Conservation (phyloP, 1,140 invertebrate genomes). For the Ceratina australensis region DNA sequence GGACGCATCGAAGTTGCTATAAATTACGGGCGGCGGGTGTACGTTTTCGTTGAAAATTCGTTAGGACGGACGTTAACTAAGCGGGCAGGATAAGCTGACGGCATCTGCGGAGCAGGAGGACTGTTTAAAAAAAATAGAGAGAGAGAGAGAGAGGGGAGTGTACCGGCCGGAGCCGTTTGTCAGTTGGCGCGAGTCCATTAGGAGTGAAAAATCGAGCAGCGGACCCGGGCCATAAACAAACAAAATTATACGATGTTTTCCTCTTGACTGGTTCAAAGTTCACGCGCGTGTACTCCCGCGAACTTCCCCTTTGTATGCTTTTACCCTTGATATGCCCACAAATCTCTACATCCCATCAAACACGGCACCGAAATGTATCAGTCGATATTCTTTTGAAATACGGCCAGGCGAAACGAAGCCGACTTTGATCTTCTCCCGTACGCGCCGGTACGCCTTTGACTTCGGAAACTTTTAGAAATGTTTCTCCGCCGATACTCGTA, state of each 20-base stretch:
- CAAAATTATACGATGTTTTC: slow-evolving; percentile 72
- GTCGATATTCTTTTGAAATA: not conserved
- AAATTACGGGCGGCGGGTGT: slow-evolving; percentile 2
- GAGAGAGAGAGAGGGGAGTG: too few species aligned
- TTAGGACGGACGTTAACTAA: slow-evolving; percentile 58
- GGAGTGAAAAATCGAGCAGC: slow-evolving; percentile 76
- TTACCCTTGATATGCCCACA: not conserved
- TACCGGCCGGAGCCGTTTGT: slow-evolving; percentile 70
- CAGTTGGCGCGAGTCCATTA: slow-evolving; percentile 74
- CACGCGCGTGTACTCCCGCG: not conserved
- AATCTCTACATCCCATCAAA: not conserved
- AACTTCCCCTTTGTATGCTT: not conserved
- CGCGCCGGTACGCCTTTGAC: too few species aligned
- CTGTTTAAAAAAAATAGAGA: slow-evolving; percentile 51
- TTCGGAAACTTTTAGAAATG: not conserved
- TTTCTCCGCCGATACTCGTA: not conserved
- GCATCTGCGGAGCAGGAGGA: slow-evolving; percentile 23
- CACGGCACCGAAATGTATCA: not conserved
- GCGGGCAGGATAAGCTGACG: slow-evolving; percentile 46
- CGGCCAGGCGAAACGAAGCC: not conserved
- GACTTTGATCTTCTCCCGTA: not conserved
- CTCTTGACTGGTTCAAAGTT: slow-evolving; percentile 24
- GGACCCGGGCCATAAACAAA: slow-evolving; percentile 75
- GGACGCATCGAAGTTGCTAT: not conserved
- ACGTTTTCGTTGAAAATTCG: slow-evolving; percentile 49